These are phyloP conservation scores for Sminthurides aquaticus DNA, from an alignment of 2,888 invertebrate genomes.

Conservation along the genomic window DNA sequence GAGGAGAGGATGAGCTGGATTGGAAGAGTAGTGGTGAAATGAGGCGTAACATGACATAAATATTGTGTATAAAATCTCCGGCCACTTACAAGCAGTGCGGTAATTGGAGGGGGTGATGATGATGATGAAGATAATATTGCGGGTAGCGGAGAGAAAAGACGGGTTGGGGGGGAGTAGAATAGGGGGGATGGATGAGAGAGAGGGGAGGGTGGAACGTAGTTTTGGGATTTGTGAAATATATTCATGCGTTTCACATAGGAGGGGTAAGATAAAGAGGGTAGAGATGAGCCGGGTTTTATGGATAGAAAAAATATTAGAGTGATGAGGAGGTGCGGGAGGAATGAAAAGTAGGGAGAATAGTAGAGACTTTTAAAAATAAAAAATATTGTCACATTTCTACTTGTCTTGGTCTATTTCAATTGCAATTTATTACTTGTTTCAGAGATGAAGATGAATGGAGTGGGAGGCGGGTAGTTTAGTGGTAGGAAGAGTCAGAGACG, in stretches of 20 bases:
- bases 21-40: no score
- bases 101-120: background rate
- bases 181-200: background rate
- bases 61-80: background rate
- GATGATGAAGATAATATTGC: background rate
- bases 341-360: background rate
- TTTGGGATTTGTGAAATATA: background rate
- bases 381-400: slow-evolving; percentile 23
- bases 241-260: background rate
- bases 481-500: background rate
- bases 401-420: slow-evolving; percentile 25
- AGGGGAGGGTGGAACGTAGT: background rate
- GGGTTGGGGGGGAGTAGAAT: no score
- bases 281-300: no score
- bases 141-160: background rate
- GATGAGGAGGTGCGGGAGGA: background rate
- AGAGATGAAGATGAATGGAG: background rate
- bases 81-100: background rate
- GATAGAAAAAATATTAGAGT: background rate
- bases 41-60: background rate
- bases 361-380: background rate
- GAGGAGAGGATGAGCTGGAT: no score
- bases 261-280: background rate
- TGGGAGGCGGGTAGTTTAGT: background rate
- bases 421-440: slow-evolving; percentile 18